phyloP scores from a whole-genome alignment of 2,888 invertebrate species.

The Iphiclides podalirius region DNA sequence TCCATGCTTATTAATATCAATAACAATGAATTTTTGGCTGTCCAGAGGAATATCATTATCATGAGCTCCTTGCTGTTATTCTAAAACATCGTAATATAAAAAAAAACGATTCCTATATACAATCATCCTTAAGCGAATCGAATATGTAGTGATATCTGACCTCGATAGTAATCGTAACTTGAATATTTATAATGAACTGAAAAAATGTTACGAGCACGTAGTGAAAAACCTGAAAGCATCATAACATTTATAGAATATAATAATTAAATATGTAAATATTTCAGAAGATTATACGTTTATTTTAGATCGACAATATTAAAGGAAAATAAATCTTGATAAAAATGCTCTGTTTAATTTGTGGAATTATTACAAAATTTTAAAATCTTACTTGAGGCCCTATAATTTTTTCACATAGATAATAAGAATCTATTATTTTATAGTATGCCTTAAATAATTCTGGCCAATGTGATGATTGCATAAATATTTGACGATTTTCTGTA shows the following conservation, averaged over 20 bases:
- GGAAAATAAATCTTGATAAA: neutral
- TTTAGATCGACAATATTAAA: too few species aligned
- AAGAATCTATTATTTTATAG: neutral
- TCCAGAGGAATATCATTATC: neutral
- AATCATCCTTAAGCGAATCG: too few species aligned
- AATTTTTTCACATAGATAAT: slow-evolving; percentile 4
- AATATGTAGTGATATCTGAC: neutral
- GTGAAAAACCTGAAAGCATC: slow-evolving; percentile 5
- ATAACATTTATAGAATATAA: neutral
- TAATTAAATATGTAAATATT: neutral
- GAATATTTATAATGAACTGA: slow-evolving; percentile 11
- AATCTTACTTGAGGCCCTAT: slow-evolving; percentile 5
- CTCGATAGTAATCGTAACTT: slow-evolving; percentile 4
- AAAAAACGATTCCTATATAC: too few species aligned
- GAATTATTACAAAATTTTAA: neutral
- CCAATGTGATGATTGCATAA: slow-evolving; percentile 5
- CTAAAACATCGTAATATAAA: neutral
- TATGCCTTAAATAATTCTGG: slow-evolving; percentile 1
- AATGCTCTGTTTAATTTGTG: too few species aligned
- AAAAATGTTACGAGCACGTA: slow-evolving; percentile 3
- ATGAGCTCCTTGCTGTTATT: neutral
- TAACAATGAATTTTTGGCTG: neutral
- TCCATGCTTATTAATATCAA: neutral
- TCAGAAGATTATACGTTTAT: too few species aligned
- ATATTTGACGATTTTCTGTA: neutral